These are phyloP conservation scores for Rhinopomastus cyanomelas DNA, from an alignment of 2,113 vertebrate genomes.

Conservation along the genomic window DNA sequence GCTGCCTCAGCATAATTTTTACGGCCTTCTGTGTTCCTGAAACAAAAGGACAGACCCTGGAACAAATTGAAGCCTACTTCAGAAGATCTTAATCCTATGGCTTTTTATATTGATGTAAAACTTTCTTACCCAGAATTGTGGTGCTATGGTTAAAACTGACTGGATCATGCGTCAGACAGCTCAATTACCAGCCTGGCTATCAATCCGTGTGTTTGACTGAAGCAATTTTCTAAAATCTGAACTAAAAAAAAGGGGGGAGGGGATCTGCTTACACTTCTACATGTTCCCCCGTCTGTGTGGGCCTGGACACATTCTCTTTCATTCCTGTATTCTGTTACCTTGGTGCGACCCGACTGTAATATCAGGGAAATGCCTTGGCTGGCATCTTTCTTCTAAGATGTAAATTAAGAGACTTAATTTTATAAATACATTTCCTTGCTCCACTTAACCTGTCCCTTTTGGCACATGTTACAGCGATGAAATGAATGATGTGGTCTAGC, in stretches of 20 bases:
- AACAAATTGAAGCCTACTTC: conserved; percentile 88
- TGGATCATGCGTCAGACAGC: background rate
- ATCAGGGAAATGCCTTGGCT: background rate
- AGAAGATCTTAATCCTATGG: conserved; percentile 43
- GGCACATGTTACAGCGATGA: background rate
- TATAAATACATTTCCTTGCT: background rate
- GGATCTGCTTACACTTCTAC: background rate
- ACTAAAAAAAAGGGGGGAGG: too few relatives aligned
- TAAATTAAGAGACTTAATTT: background rate
- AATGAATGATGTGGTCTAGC: background rate
- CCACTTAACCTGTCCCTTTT: background rate
- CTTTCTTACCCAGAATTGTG: background rate
- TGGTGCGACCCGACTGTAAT: background rate
- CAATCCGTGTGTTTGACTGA: too few relatives aligned
- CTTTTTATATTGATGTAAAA: background rate
- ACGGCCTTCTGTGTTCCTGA: conserved; percentile 84
- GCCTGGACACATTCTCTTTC: background rate
- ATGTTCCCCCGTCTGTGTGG: background rate
- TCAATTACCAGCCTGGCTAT: background rate
- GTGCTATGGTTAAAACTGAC: background rate
- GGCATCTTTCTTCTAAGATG: background rate
- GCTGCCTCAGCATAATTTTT: conserved; percentile 80
- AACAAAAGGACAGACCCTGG: conserved; percentile 90
- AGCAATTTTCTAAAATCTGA: too few relatives aligned
- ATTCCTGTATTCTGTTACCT: background rate